phyloP scores from a whole-genome alignment of 2,888 invertebrate genomes.

The Drosophila formosana region DNA sequence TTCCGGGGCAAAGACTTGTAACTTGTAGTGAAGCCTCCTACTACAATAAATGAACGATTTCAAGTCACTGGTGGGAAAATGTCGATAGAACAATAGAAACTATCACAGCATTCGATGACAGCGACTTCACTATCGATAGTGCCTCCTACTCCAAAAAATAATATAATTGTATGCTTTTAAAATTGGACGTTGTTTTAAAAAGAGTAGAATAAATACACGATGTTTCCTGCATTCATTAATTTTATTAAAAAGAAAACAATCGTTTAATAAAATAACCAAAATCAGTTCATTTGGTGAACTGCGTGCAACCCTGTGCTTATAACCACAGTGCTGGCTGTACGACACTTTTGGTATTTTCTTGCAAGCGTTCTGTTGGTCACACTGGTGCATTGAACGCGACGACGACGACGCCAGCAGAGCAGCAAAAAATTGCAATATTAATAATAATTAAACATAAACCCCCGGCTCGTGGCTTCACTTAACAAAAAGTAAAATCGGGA shows the following conservation, averaged over 20 bases:
- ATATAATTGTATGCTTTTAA: too few relatives aligned
- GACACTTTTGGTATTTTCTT: slow-evolving; percentile 40
- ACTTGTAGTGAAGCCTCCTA: slow-evolving; percentile 14
- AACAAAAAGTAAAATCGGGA: slow-evolving; percentile 10
- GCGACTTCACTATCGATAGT: too few relatives aligned
- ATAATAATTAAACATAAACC: slow-evolving; percentile 40
- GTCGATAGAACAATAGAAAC: not conserved
- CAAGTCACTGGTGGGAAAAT: not conserved
- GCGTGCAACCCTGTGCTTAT: slow-evolving; percentile 33
- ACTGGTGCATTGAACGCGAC: slow-evolving; percentile 51
- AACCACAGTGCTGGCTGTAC: slow-evolving; percentile 44
- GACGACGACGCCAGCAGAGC: slow-evolving; percentile 57
- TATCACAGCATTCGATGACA: not conserved
- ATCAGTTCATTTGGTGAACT: not conserved
- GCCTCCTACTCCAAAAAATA: too few relatives aligned
- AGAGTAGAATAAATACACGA: too few relatives aligned
- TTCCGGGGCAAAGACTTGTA: slow-evolving; percentile 4
- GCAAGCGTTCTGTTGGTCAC: slow-evolving; percentile 20
- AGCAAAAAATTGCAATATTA: slow-evolving; percentile 61
- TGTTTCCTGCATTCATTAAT: too few relatives aligned
- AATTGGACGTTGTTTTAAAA: too few relatives aligned
- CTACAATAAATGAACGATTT: slow-evolving; percentile 3
- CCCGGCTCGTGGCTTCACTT: slow-evolving; percentile 26
- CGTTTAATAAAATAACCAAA: too few relatives aligned
- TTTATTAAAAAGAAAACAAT: too few relatives aligned